Conservation (phyloP, 2,888 invertebrate genomes). For the Ischnus inquisitorius region DNA sequence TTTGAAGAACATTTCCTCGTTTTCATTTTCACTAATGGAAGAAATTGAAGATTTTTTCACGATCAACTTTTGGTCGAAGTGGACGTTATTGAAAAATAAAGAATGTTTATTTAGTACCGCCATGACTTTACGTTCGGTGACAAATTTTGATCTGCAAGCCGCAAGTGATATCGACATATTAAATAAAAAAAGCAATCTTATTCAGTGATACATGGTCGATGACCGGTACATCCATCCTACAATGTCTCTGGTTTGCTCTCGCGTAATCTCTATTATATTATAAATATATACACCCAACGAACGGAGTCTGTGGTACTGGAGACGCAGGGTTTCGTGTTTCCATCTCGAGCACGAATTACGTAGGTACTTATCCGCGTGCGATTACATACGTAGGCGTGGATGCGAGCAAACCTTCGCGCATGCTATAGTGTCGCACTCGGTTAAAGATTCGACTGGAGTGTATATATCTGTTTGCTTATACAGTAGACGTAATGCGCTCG, state of each 20-base stretch:
- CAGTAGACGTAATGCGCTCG: conserved; percentile 49
- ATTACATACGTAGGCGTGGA: conserved; percentile 62
- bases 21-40: background rate
- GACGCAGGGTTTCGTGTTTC: conserved; percentile 58
- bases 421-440: conserved; percentile 48
- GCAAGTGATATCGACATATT: no score
- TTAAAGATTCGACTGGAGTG: conserved; percentile 46
- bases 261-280: conserved; percentile 13
- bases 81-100: no score
- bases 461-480: conserved; percentile 3
- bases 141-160: no score
- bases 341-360: conserved; percentile 60
- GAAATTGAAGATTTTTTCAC: background rate
- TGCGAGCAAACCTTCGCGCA: conserved; percentile 43
- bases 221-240: background rate
- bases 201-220: no score
- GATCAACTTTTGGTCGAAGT: no score
- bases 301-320: conserved; percentile 35
- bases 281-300: conserved; percentile 21
- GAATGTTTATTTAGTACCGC: no score
- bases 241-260: conserved; percentile 14
- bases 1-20: background rate
- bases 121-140: no score
- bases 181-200: no score
- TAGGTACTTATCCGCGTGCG: conserved; percentile 60